phyloP scores from a whole-genome alignment of 2,113 vertebrate species.

The Stomatorhinus ivindoensis region DNA sequence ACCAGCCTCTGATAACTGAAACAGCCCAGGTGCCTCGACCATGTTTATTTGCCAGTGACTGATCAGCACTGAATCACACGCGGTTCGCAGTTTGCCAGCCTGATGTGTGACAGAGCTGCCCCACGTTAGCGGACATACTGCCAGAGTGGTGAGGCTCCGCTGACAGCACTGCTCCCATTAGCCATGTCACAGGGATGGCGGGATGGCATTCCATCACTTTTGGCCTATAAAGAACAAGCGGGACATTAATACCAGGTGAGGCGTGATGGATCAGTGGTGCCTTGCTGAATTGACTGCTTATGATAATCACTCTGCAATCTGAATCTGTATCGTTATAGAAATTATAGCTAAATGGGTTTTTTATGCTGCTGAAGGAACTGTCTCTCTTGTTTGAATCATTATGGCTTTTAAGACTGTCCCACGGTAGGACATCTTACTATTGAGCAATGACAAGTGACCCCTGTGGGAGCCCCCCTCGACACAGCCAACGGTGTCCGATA shows the following conservation, averaged over 20 bases:
- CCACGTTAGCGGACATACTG: not conserved
- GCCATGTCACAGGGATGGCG: slow-evolving; percentile 31
- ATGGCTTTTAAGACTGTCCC: not conserved
- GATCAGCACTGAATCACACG: not conserved
- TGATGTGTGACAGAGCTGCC: not conserved
- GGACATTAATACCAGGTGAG: slow-evolving; percentile 23
- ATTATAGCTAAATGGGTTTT: not conserved
- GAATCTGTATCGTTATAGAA: not conserved
- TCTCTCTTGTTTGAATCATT: not conserved
- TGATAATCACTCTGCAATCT: not conserved
- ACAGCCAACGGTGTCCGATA: not conserved
- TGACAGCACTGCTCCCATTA: slow-evolving; percentile 24
- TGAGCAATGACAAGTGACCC: not conserved
- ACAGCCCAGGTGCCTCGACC: not conserved
- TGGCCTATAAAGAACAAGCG: slow-evolving; percentile 42
- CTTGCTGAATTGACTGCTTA: not conserved
- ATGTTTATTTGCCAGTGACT: not conserved
- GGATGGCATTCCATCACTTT: slow-evolving; percentile 41
- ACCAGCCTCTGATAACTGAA: not conserved
- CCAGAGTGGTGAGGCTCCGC: not conserved
- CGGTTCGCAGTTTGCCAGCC: not conserved
- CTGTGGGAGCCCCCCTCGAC: not conserved
- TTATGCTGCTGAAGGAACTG: slow-evolving; percentile 10
- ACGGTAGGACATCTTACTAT: not conserved
- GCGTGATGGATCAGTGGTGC: not conserved